Percentiles rank a stretch among this genome's conserved stretches.
Conservation (phyloP, 1,140 invertebrate species). For the Oncopeltus fasciatus region DNA sequence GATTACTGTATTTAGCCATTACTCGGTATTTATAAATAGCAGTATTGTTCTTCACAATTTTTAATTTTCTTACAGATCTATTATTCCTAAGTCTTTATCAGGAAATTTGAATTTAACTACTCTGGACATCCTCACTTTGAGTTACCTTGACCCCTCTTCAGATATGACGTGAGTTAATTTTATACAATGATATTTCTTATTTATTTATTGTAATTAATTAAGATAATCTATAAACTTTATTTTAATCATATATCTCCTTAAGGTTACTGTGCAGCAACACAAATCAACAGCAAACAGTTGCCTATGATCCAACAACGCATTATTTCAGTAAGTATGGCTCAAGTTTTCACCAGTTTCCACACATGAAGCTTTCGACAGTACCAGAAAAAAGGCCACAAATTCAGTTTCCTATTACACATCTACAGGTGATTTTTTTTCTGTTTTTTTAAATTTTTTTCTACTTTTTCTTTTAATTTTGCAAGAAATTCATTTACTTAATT, state of each 20-base stretch:
- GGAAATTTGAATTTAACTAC: constrained; percentile 46
- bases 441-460: neutral
- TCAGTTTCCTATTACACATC: constrained; percentile 55
- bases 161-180: constrained; percentile 24
- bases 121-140: constrained; percentile 26
- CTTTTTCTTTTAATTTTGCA: neutral
- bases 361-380: constrained; percentile 54
- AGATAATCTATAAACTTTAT: neutral
- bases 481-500: neutral
- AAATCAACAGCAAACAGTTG: constrained; percentile 27
- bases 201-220: neutral
- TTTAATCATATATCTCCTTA: neutral
- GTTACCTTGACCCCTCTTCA: constrained; percentile 24
- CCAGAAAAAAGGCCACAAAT: constrained; percentile 43
- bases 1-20: too few relatives aligned
- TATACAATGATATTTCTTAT: neutral
- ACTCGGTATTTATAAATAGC: too few relatives aligned
- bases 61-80: constrained; percentile 46
- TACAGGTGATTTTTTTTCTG: constrained; percentile 29
- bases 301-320: constrained; percentile 65
- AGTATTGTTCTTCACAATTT: too few relatives aligned
- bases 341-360: constrained; percentile 75
- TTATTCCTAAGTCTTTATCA: constrained; percentile 83
- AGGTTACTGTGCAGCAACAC: neutral
- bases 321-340: constrained; percentile 88